phyloP scores from a whole-genome alignment of 2,888 invertebrate species.

The Ophion obscuratus region DNA sequence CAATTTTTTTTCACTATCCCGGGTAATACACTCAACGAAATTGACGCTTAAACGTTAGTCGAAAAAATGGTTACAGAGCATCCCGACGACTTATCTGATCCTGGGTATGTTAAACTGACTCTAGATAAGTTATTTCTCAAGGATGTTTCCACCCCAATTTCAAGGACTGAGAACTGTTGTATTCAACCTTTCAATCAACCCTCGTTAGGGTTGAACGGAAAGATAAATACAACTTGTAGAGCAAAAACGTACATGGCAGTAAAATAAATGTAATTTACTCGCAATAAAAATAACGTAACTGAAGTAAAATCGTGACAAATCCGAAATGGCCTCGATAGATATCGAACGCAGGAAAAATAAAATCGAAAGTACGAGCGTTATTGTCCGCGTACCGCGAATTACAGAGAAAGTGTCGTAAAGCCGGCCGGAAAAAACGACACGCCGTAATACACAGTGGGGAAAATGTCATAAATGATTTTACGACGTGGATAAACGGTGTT shows the following conservation, averaged over 20 bases:
- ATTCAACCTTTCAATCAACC: no score
- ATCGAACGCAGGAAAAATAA: not conserved
- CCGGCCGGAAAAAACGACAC: constrained; percentile 34
- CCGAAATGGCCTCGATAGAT: not conserved
- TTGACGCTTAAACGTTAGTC: no score
- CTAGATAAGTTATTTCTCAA: no score
- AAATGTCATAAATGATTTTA: constrained; percentile 76
- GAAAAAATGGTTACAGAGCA: no score
- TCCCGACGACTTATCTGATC: no score
- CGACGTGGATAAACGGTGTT: constrained; percentile 73
- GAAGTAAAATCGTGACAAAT: constrained; percentile 4
- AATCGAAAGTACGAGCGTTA: constrained; percentile 25
- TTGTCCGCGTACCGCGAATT: constrained; percentile 24
- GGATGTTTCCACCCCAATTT: no score
- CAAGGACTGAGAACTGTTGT: no score
- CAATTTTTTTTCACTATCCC: no score
- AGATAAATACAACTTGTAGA: not conserved
- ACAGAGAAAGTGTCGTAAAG: constrained; percentile 60
- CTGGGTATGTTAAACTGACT: no score
- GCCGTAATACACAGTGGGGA: constrained; percentile 34
- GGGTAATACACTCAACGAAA: no score
- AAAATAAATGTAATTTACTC: not conserved
- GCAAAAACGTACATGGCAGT: not conserved
- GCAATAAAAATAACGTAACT: not conserved
- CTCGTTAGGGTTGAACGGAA: no score